Conservation (phyloP, 2,797 vertebrate genomes). For the Gouania willdenowi region DNA sequence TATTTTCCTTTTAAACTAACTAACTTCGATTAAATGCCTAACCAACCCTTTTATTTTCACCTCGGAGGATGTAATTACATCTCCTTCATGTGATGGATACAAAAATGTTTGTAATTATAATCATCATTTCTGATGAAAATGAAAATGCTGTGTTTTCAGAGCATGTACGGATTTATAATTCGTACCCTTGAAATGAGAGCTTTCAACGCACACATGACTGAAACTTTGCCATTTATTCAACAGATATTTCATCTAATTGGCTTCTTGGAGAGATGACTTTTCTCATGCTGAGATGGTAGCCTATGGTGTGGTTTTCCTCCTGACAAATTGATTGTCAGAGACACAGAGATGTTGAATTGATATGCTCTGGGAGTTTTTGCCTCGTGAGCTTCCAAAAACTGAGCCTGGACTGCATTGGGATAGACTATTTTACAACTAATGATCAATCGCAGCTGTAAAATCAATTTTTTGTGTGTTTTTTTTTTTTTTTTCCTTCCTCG, state of each 20-base stretch:
- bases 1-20: slow-evolving; percentile 22
- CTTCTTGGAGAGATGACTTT: slow-evolving; percentile 3
- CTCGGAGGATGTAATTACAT: slow-evolving; percentile 34
- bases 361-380: too few species aligned
- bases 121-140: slow-evolving; percentile 18
- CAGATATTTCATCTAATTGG: slow-evolving; percentile 4
- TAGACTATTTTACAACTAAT: slow-evolving; percentile 13
- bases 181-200: slow-evolving; percentile 8
- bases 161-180: slow-evolving; percentile 7
- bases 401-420: neutral
- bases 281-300: slow-evolving; percentile 9
- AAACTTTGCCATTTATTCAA: slow-evolving; percentile 24
- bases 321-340: too few species aligned
- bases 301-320: too few species aligned
- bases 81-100: slow-evolving; percentile 30
- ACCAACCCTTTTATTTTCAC: slow-evolving; percentile 41
- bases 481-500: slow-evolving; percentile 11
- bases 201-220: slow-evolving; percentile 8
- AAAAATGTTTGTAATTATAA: slow-evolving; percentile 13
- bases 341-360: too few species aligned
- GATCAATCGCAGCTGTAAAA: slow-evolving; percentile 5
- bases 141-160: slow-evolving; percentile 9
- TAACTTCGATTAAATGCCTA: slow-evolving; percentile 30
- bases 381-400: neutral
- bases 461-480: neutral